These are phyloP conservation scores for Acanthoscelides obtectus DNA, from an alignment of 2,888 invertebrate genomes.

Conservation along the genomic window DNA sequence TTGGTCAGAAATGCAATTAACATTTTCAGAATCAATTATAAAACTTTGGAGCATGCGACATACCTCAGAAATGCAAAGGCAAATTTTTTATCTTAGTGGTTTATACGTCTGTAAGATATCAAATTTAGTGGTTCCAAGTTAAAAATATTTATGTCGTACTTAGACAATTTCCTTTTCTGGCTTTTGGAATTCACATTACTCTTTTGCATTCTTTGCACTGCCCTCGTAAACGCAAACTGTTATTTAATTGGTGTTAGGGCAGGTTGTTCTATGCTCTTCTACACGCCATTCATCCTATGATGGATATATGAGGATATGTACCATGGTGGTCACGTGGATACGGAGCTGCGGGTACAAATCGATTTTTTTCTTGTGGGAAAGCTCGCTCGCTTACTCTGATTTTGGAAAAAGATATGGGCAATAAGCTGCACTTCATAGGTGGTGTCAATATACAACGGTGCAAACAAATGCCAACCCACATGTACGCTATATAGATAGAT, in stretches of 20 bases:
- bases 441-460: slow-evolving; percentile 9
- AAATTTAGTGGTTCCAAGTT: too few species aligned
- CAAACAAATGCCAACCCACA: slow-evolving; percentile 1
- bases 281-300: not conserved
- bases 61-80: too few species aligned
- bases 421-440: not conserved
- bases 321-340: slow-evolving; percentile 38
- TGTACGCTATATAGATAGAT: not conserved
- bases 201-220: not conserved
- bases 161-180: too few species aligned
- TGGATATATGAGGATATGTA: slow-evolving; percentile 5
- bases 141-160: too few species aligned
- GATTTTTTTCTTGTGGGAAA: slow-evolving; percentile 40
- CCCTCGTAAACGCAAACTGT: not conserved
- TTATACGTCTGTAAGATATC: too few species aligned
- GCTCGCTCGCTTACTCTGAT: slow-evolving; percentile 3
- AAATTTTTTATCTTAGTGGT: too few species aligned
- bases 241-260: not conserved
- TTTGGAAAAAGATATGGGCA: not conserved
- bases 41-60: too few species aligned
- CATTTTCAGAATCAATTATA: too few species aligned
- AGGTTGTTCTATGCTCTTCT: not conserved
- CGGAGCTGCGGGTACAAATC: slow-evolving; percentile 36
- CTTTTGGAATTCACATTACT: too few species aligned
- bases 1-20: too few species aligned